Evolutionary conservation across 2,888 invertebrate genomes (phyloP).

Genomic region (Ashinkailepas kermadecensis): DNA sequence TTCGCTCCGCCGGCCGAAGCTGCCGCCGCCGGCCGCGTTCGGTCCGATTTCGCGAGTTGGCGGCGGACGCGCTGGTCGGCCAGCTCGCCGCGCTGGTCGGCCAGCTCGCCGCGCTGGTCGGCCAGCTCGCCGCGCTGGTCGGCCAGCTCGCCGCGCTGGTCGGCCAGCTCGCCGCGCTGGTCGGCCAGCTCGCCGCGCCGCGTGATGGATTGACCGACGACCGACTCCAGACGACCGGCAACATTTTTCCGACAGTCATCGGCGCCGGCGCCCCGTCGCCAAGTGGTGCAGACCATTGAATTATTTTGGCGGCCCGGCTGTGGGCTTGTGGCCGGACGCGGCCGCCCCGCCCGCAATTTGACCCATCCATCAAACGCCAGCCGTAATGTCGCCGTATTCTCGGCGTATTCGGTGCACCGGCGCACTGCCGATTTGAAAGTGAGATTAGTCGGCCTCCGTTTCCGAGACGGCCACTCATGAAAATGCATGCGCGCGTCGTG

Average conservation of each 20-base stretch:
- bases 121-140: neutral
- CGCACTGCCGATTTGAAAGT: neutral
- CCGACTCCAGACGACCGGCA: neutral
- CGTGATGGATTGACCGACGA: neutral
- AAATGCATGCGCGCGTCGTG: neutral
- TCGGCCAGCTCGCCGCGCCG: neutral
- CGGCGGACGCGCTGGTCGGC: neutral
- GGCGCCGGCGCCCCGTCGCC: neutral
- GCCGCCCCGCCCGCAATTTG: constrained; percentile 13
- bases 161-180: neutral
- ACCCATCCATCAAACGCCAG: neutral
- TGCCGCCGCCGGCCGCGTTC: neutral
- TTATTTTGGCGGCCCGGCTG: neutral
- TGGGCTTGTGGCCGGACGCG: neutral
- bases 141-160: neutral
- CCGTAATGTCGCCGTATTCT: constrained; percentile 12
- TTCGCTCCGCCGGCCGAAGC: neutral
- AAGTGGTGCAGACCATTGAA: neutral
- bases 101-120: neutral
- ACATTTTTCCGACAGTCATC: neutral
- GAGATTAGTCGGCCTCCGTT: neutral
- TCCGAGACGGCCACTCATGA: constrained; percentile 7
- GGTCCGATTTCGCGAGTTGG: neutral
- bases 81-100: neutral
- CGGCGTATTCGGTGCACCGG: neutral